Evolutionary conservation across 2,888 invertebrate genomes (phyloP).

Genomic region (Callinectes sapidus): DNA sequence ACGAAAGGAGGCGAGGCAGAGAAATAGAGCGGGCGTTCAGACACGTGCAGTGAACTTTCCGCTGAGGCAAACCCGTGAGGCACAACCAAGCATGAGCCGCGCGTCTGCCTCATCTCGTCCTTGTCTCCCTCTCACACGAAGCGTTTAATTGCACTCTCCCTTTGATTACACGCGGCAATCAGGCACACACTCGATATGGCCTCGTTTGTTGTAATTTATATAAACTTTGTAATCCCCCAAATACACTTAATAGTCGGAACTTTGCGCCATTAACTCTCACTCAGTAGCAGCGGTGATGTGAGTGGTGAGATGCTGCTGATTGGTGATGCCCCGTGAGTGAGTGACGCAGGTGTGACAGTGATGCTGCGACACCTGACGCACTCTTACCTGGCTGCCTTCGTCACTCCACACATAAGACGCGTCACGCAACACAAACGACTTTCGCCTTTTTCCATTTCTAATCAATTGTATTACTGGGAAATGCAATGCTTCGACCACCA

Average conservation of each 20-base stretch:
- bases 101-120: neutral
- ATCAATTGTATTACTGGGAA: too few relatives aligned
- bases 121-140: neutral
- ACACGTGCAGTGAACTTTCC: neutral
- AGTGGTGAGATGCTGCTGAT: neutral
- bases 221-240: neutral
- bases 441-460: too few relatives aligned
- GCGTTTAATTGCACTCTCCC: neutral
- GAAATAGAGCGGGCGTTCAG: too few relatives aligned
- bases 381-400: too few relatives aligned
- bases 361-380: too few relatives aligned
- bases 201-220: neutral
- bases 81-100: neutral
- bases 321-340: neutral
- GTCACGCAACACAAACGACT: neutral
- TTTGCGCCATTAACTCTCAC: neutral
- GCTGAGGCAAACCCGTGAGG: neutral
- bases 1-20: too few relatives aligned
- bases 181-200: neutral
- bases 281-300: neutral
- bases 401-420: neutral
- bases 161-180: neutral
- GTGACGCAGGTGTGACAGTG: neutral
- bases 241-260: neutral
- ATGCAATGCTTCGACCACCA: too few relatives aligned